Evolutionary conservation across 2,797 vertebrate genomes (phyloP), one percentile per base, ranked within the genome.

Genomic region (Lemur catta): DNA sequence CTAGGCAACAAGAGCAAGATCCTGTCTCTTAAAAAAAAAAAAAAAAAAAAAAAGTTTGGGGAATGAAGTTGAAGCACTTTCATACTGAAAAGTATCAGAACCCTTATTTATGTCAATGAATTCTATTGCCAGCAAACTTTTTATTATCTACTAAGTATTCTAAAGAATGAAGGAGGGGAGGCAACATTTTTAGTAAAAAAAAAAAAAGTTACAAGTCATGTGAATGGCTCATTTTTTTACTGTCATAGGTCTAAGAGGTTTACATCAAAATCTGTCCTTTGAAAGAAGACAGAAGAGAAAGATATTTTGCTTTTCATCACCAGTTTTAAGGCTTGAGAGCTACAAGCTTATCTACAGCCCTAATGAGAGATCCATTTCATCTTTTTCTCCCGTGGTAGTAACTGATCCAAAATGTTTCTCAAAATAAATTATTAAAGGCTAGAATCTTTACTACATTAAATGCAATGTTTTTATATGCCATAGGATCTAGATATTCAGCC

Each of bases 321-420:
- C 75, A 55, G 79, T 72, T 92, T 92, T 92, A 84, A 95, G 92
- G 81, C 59, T 79, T 20, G 52, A 95, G 55, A 84, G 88, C 55
- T 55, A 87, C 26, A 59, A 69, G 65, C 26, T 91, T 90, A 93
- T 80, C 61, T n/a, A 93, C 24, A 94, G 57, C 76, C 87, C 85
- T 87, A 28, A 84, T 8, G 71, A 96, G 61, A 10, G 61, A 76
- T 89, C 75, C 20, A 69, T 81, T 61, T 88, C 84, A 93, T 76
- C 76, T 61, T 69, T 88, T 92, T 84, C 76, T 92, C 78, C 43
- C 65, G 9, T 33, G 30, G 72, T 52, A 43, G 92, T 57, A 97
- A 92, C n/a, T 63, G 61, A 88, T 61, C 63, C 95, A 90, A 86
- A 96, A 80, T 52, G 67, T 81, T 87, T 82, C 46, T 50, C 90